Conservation (phyloP, 1,140 invertebrate genomes). For the Hestina assimilis region DNA sequence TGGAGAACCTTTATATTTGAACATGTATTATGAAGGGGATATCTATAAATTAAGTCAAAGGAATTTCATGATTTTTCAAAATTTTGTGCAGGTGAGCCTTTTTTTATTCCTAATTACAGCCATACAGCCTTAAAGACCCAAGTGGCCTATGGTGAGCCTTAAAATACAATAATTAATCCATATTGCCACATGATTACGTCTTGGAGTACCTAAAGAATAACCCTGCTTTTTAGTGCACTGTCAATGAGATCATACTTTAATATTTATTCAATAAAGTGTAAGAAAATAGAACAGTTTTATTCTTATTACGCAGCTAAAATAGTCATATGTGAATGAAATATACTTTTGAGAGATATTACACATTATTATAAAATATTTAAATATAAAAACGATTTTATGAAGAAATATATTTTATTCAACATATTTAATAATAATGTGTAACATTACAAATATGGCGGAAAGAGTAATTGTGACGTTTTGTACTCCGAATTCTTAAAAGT, state of each 20-base stretch:
- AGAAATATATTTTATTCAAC: too few relatives aligned
- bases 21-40: too few relatives aligned
- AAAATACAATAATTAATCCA: too few relatives aligned
- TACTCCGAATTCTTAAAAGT: slow-evolving; percentile 29
- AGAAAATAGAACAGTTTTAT: slow-evolving; percentile 41
- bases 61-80: too few relatives aligned
- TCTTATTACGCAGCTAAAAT: slow-evolving; percentile 26
- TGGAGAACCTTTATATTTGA: too few relatives aligned
- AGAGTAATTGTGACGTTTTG: slow-evolving; percentile 25
- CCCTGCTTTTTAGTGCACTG: slow-evolving; percentile 65
- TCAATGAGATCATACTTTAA: slow-evolving; percentile 53
- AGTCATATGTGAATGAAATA: slow-evolving; percentile 20
- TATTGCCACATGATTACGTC: slow-evolving; percentile 7
- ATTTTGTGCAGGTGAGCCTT: too few relatives aligned
- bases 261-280: slow-evolving; percentile 48
- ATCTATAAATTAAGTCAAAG: too few relatives aligned
- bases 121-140: too few relatives aligned
- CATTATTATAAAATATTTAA: slow-evolving; percentile 13
- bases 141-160: too few relatives aligned
- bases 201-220: slow-evolving; percentile 34
- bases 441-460: slow-evolving; percentile 13
- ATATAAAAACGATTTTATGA: not conserved
- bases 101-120: too few relatives aligned
- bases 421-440: slow-evolving; percentile 22
- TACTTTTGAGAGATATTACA: slow-evolving; percentile 17